A percentile compares a stretch with the other conserved stretches of the same genome.
Conservation (phyloP, 2,888 invertebrate species). For the Allolobophora icterica region DNA sequence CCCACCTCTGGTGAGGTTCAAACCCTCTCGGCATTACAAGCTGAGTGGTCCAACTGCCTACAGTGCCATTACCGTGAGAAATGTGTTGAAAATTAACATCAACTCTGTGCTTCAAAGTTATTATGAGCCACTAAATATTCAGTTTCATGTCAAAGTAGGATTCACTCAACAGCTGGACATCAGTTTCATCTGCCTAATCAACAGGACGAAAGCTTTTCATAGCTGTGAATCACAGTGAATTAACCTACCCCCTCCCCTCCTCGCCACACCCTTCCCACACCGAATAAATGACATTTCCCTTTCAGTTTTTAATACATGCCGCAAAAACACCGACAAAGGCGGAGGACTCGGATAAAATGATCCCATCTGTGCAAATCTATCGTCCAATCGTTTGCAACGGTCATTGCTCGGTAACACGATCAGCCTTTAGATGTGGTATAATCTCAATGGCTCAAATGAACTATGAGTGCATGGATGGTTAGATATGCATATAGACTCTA, state of each 20-base stretch:
- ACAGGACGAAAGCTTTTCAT: neutral
- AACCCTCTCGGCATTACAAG: too few species aligned
- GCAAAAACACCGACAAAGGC: neutral
- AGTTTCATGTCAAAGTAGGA: neutral
- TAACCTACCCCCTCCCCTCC: neutral
- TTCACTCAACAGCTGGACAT: neutral
- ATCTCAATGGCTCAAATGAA: neutral
- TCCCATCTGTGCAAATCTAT: neutral
- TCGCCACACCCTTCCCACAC: too few species aligned
- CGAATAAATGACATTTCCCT: neutral
- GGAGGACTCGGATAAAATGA: neutral
- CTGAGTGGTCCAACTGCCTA: too few species aligned
- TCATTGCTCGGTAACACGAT: neutral
- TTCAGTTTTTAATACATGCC: neutral
- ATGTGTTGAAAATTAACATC: neutral
- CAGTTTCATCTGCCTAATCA: neutral
- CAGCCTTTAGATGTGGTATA: conserved; percentile 17
- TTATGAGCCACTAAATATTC: neutral
- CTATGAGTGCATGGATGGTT: neutral
- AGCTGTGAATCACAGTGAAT: neutral
- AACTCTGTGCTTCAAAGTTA: neutral
- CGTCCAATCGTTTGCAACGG: neutral
- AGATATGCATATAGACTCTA: neutral
- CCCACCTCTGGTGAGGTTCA: too few species aligned
- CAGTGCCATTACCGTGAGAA: neutral